Evolutionary conservation across 2,888 invertebrate species (phyloP), one percentile per base, ranked within the genome.

Genomic region (Bellardia bayeri): DNA sequence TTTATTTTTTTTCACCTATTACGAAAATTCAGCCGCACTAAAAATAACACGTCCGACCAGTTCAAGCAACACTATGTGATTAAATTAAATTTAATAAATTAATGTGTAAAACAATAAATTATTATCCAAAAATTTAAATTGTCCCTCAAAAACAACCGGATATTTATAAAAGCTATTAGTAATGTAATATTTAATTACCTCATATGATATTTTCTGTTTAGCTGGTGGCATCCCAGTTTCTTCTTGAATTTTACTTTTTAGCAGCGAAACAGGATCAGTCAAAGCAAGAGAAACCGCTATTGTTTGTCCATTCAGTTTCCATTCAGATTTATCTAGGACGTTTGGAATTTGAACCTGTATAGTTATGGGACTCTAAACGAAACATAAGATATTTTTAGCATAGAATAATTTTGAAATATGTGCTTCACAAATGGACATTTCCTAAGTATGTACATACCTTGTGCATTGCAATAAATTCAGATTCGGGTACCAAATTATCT

Each of bases 171-270:
- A 23, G 1, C 1, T 23, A 23, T 23, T 23, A 37, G 37, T 45
- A 13, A 9, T 11, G 23, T 11, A 23, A 51, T n/a, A 9, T 23
- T 23, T 11, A 58, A 85, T 93, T 93, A 97, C 98, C 94, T 99
- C 99, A 91, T 97, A 97, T 90, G 98, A 97, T 89, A 99, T 95
- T 94, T 99, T 99, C 94, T 99, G 99, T 93, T 99, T 99, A 78
- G 98, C 98, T 23, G 97, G 97, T 63, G 99, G 98, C 97, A 99
- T 98, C 89, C 97, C 97, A 82, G 97, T 97, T 89, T 96, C 95
- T 89, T 97, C 96, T 92, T 96, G 96, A 90, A 99, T 95, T 92
- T 97, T 96, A 13, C 96, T 96, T 94, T 99, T 99, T 90, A 99
- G 95, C 78, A 96, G 96, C 14, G 96, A 95, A n/a, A 98, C 96